Evolutionary conservation across 2,888 invertebrate genomes (phyloP).

Genomic region (Seira sanloemensis): DNA sequence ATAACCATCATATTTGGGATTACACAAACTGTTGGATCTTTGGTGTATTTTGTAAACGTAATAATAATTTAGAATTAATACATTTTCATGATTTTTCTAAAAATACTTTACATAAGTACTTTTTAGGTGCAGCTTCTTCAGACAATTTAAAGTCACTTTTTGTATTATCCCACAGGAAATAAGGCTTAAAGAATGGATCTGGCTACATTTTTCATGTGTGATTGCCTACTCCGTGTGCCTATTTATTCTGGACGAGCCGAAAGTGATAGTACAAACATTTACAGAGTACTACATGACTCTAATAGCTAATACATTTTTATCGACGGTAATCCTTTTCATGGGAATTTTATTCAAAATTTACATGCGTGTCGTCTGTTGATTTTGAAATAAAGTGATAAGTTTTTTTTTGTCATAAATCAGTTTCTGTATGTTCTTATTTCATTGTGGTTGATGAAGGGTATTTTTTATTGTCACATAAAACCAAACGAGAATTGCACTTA

Average conservation of each 20-base stretch:
- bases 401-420: too few species aligned
- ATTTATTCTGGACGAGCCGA: conserved; percentile 39
- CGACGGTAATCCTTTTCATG: conserved; percentile 38
- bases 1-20: conserved; percentile 41
- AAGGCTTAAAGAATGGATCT: conserved; percentile 54
- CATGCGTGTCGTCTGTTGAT: background rate
- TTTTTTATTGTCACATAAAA: too few species aligned
- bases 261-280: conserved; percentile 32
- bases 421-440: too few species aligned
- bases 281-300: conserved; percentile 52
- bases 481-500: too few species aligned
- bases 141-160: conserved; percentile 9
- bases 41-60: conserved; percentile 56
- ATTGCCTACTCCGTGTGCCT: conserved; percentile 43
- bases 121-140: background rate
- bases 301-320: conserved; percentile 38
- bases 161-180: conserved; percentile 56
- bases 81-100: too few species aligned
- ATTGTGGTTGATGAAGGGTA: too few species aligned
- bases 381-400: too few species aligned
- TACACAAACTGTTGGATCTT: conserved; percentile 41
- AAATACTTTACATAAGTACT: too few species aligned
- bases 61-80: background rate
- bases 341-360: conserved; percentile 39
- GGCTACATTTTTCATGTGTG: conserved; percentile 50